Base-by-base conservation (phyloP, 2,113 vertebrate genomes). In the Martes martes region DNA sequence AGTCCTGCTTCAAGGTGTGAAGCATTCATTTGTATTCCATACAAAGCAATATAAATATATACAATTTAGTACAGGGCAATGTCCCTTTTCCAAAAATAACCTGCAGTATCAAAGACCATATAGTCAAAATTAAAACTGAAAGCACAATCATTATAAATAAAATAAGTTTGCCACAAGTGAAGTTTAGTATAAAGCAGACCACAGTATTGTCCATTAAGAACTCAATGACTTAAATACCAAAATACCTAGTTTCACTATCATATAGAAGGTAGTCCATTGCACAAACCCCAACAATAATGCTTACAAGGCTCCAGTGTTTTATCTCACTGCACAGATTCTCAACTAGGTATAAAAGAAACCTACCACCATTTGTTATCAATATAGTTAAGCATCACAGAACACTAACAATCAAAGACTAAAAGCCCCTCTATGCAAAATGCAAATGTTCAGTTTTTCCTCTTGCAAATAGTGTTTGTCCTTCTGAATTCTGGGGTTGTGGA, bases 101-200 rank as follows among this genome's bases (percentile, higher is more conserved):
- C 47, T 81, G 65, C 86, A 85, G 39, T 59, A 80, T 39, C 90
- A 86, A 90, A 95, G 63, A 42, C 33, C 26, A 57, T 52, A 86
- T 33, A 61, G n/a, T 81, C 28, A 91, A 78, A 87, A 57, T 26
- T 89, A 78, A 89, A 89, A 71, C 39, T 92, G 61, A 85, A 71
- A 94, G 19, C n/a, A 81, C 91, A 89, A 85, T 84, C 21, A 92
- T 71, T 84, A 88, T 45, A 87, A 93, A 91, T n/a, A 89, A 65
- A 93, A 91, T 36, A 89, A 65, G 24, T 63, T 61, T 95, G 45
- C 11, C 47, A 55, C 71, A 55, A 67, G 11, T 88, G 50, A 95
- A 90, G 81, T 55, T 84, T 90, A 78, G 36, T 50, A 74, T 79
- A 91, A 91, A 87, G 67, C 42, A 93, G 61, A 94, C 52, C 33